phyloP scores from a whole-genome alignment of 2,888 invertebrate species.

The Brenthis daphne region DNA sequence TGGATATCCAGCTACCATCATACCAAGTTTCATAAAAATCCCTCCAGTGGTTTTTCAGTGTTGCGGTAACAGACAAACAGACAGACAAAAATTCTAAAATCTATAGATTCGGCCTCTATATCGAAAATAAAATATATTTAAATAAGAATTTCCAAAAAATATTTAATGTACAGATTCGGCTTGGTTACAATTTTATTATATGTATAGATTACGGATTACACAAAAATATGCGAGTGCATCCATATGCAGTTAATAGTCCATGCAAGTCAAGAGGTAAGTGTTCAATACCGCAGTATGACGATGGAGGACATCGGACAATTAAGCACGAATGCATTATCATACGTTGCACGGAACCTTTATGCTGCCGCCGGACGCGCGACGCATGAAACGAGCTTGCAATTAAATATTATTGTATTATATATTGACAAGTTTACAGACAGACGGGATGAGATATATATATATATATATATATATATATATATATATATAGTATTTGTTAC shows the following conservation, averaged over 20 bases:
- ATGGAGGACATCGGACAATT: conserved; percentile 31
- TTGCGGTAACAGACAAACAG: no score
- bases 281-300: conserved; percentile 18
- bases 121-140: no score
- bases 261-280: background rate
- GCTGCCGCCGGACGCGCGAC: conserved; percentile 48
- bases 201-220: no score
- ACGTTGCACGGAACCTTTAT: conserved; percentile 50
- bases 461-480: background rate
- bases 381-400: conserved; percentile 49
- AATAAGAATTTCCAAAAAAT: no score
- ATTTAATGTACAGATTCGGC: no score
- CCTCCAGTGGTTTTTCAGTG: no score
- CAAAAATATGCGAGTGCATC: no score
- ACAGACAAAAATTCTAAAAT: no score
- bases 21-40: no score
- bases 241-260: background rate
- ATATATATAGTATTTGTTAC: background rate
- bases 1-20: no score
- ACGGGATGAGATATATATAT: background rate
- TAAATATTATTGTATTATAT: conserved; percentile 43
- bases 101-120: no score
- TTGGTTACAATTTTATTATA: no score
- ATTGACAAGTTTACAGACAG: background rate
- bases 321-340: conserved; percentile 44